A percentile compares a stretch with the other conserved stretches of the same genome.
Conservation (phyloP, 2,797 vertebrate species). For the Lates japonicus region DNA sequence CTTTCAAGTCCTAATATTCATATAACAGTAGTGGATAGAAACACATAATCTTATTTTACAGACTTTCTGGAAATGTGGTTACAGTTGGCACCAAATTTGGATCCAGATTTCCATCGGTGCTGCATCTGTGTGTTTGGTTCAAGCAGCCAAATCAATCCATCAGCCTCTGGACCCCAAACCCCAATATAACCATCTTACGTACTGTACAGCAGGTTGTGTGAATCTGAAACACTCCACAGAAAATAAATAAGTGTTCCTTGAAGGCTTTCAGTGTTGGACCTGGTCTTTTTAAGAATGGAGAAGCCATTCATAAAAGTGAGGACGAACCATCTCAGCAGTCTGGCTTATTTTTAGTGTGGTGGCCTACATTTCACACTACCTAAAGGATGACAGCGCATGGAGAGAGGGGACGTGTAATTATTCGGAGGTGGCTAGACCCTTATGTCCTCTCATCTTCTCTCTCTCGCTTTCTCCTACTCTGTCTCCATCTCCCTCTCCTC, state of each 20-base stretch:
- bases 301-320: conserved; percentile 67
- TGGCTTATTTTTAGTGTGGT: conserved; percentile 70
- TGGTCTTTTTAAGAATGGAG: conserved; percentile 41
- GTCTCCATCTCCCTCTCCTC: background rate
- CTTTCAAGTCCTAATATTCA: background rate
- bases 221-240: background rate
- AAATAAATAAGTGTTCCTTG: background rate
- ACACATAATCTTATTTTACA: background rate
- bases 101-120: background rate
- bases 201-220: background rate
- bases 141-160: conserved; percentile 1
- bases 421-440: conserved; percentile 67
- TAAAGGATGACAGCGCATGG: conserved; percentile 70
- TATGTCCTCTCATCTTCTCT: conserved; percentile 40
- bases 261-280: background rate
- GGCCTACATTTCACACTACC: conserved; percentile 74
- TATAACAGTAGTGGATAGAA: background rate
- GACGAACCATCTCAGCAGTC: conserved; percentile 44
- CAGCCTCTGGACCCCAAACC: background rate
- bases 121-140: background rate
- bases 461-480: conserved; percentile 37
- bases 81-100: too few species aligned
- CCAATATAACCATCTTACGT: background rate
- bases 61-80: background rate
- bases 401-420: conserved; percentile 73